Evolutionary conservation across 2,797 vertebrate species (phyloP), one percentile per base, ranked within the genome.

Genomic region (Sebastes diploproa): DNA sequence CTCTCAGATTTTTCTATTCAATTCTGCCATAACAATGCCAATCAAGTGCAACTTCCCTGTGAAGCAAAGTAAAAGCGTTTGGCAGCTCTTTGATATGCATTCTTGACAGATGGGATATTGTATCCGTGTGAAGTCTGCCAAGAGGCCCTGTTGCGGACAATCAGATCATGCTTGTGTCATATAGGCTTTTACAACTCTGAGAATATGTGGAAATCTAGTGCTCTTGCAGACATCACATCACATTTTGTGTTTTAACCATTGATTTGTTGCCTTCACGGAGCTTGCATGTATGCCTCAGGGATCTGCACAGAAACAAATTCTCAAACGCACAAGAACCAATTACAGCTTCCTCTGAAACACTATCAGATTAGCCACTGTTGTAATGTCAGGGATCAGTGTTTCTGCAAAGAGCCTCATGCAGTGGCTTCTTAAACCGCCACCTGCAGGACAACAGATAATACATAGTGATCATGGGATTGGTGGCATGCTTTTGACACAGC

Each of bases 1-100:
- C 88, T 86, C 84, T 92, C 88, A 77, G 76, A 89, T 89, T 86
- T 81, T 91, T 88, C 83, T 85, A 82, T 89, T 77, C 86, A 80
- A 46, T 79, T 83, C 81, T 86, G 60, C 88, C 83, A 82, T 78
- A 89, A 83, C 72, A 61, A 88, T 87, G 85, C 87, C 90, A 92
- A 84, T 90, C 89, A 93, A 83, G 58, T 56, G 82, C 77, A 90
- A 81, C 83, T 86, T 84, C 88, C 66, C 76, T 81, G 70, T 83
- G 56, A 85, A 86, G 85, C 79, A 46, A 29, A 58, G 59, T 32
- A 79, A 78, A 65, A 27, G 58, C 18, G 52, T 73, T 86, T 91
- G 83, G 78, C 81, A 76, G 55, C 14, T 72, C 25, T 65, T 36
- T 89, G 63, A 77, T 70, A 66, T 83, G 50, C 68, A 77, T 79